Percentiles rank a stretch among this genome's conserved stretches.
Evolutionary conservation across 2,797 vertebrate species (phyloP).

Genomic region (Gallirallus australis): DNA sequence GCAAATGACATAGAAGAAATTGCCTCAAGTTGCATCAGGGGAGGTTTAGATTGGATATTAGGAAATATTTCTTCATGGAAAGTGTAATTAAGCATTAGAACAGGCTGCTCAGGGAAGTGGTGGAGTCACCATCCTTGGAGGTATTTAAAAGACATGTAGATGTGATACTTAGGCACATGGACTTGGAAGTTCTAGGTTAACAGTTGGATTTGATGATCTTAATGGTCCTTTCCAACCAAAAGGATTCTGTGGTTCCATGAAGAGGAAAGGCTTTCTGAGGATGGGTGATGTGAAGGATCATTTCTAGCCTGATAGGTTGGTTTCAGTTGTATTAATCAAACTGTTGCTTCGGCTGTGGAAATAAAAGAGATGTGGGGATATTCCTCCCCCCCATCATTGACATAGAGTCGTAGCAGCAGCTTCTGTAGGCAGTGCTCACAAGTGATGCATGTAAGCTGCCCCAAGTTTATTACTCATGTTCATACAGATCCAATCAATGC

Average conservation of each 20-base stretch:
- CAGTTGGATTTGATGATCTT: not conserved
- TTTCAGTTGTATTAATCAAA: not conserved
- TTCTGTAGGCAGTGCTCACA: not conserved
- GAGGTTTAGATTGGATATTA: not conserved
- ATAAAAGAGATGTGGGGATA: not conserved
- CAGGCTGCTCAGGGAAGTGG: not conserved
- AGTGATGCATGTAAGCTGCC: not conserved
- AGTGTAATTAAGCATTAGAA: not conserved
- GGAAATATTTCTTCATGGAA: not conserved
- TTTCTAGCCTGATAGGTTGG: not conserved
- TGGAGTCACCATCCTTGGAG: not conserved
- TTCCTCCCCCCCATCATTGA: not conserved
- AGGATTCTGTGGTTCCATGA: not conserved
- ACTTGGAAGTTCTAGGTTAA: not conserved
- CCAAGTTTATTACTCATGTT: not conserved
- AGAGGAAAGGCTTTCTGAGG: not conserved
- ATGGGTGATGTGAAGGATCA: not conserved
- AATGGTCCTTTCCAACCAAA: not conserved
- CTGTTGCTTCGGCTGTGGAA: not conserved
- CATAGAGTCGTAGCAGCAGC: not conserved
- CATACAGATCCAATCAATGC: not conserved
- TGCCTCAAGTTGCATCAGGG: not conserved
- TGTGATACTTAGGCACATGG: not conserved
- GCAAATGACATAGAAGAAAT: not conserved
- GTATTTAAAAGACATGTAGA: not conserved